Evolutionary conservation across 2,888 invertebrate genomes (phyloP).

Genomic region (Stenichneumon culpator): DNA sequence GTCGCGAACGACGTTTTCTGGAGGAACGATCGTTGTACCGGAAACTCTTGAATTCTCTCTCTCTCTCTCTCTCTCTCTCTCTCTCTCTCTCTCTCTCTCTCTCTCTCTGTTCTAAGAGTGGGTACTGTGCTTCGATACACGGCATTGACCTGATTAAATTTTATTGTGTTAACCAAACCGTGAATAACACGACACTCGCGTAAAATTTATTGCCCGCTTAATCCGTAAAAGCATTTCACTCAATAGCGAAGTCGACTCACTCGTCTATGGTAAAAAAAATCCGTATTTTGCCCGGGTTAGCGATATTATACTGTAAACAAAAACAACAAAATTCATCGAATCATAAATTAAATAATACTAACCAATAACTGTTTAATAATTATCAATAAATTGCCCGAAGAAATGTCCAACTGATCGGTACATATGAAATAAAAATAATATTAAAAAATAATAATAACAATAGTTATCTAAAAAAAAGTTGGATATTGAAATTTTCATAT

Average conservation of each 20-base stretch:
- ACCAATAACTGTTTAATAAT: no score
- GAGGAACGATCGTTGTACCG: slow-evolving; percentile 26
- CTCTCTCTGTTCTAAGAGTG: not conserved
- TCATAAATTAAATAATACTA: not conserved
- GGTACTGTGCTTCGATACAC: not conserved
- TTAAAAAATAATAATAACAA: no score
- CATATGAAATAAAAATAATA: no score
- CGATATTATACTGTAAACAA: not conserved
- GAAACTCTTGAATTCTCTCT: slow-evolving; percentile 19
- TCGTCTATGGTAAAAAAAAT: not conserved
- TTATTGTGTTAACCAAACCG: slow-evolving; percentile 18
- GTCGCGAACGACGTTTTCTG: slow-evolving; percentile 22
- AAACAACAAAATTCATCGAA: not conserved
- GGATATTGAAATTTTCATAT: not conserved
- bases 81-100: slow-evolving; percentile 14
- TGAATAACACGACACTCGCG: not conserved
- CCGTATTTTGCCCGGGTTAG: not conserved
- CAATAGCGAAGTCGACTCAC: not conserved
- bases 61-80: slow-evolving; percentile 1
- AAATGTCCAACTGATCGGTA: no score
- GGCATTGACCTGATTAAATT: slow-evolving; percentile 35
- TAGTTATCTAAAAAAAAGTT: not conserved
- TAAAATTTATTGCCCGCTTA: slow-evolving; percentile 9
- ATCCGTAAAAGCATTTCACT: slow-evolving; percentile 37
- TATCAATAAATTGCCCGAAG: no score